Evolutionary conservation across 2,113 vertebrate species (phyloP), one percentile per base, ranked within the genome.

Genomic region (Zapornia atra): DNA sequence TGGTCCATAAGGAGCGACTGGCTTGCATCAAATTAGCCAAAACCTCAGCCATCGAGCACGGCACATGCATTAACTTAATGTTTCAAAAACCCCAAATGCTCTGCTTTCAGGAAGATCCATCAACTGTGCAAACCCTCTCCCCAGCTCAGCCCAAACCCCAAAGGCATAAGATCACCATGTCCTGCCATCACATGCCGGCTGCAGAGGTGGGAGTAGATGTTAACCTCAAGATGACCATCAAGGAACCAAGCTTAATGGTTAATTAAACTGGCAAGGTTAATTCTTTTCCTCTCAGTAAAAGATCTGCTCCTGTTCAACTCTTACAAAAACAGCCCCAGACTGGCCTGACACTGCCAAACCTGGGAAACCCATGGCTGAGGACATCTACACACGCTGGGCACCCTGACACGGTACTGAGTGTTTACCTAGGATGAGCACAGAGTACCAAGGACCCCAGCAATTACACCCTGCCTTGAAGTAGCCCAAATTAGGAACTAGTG

Each of bases 1-100:
- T 33, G 48, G 31, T 73, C 56, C 50, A 68, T 53, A 81, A 63
- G 40, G 15, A 82, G 13, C 12, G 22, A 48, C 4, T 31, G 60
- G 76, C 28, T 80, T 82, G 44, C 36, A n/a, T 3, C 54, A 36
- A 19, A 78, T 61, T 12, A 69, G 33, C 33, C 29, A 77, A 59
- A 53, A 4, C 11, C 22, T n/a, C 33, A 19, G 15, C 8, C 38
- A 4, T 7, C 0, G 8, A 56, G 50, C 9, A 1, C 2, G 26
- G 29, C 3, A 1, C 2, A 3, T 5, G 6, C 22, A 3, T 38
- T 54, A 48, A 60, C 11, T 42, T 69, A 29, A 64, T 17, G 7
- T 21, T 12, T 69, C 4, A 66, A 38, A 63, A 5, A 5, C 3
- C 26, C 34, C n/a, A 61, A 17, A 57, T 34, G 25, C 36, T 75